Conservation (phyloP, 1,140 invertebrate species). For the Drosophila paulistorum region DNA sequence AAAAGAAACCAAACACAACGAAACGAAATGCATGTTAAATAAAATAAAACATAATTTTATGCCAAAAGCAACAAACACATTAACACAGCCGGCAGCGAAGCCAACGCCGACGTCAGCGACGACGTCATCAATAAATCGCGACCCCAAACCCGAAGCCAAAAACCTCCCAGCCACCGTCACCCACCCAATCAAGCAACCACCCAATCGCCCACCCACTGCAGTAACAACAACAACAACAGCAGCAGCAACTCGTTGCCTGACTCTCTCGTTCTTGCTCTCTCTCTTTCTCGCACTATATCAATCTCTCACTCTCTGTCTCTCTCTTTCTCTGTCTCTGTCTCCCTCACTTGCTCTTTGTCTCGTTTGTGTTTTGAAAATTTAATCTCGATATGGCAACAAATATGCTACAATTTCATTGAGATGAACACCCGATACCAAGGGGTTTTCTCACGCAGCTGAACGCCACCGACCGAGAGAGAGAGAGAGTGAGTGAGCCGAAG, state of each 20-base stretch:
- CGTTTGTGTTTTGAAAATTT: constrained; percentile 82
- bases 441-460: constrained; percentile 78
- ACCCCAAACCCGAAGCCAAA: constrained; percentile 51
- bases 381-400: constrained; percentile 82
- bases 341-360: constrained; percentile 54
- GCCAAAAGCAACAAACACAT: constrained; percentile 78
- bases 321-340: constrained; percentile 20
- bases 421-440: constrained; percentile 79
- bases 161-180: constrained; percentile 45
- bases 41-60: constrained; percentile 82
- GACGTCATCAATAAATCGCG: constrained; percentile 79
- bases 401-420: constrained; percentile 82
- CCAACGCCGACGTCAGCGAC: constrained; percentile 45
- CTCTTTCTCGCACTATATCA: neutral
- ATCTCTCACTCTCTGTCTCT: constrained; percentile 14
- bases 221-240: constrained; percentile 33
- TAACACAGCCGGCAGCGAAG: constrained; percentile 58
- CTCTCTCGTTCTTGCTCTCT: constrained; percentile 28
- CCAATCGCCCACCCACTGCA: constrained; percentile 39
- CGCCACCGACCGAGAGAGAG: constrained; percentile 20
- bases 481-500: constrained; percentile 19
- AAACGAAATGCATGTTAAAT: constrained; percentile 72
- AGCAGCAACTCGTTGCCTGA: constrained; percentile 50
- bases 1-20: constrained; percentile 52
- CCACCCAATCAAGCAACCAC: constrained; percentile 53